Base-by-base conservation (phyloP, 1,140 invertebrate species). In the Aphidius gifuensis region DNA sequence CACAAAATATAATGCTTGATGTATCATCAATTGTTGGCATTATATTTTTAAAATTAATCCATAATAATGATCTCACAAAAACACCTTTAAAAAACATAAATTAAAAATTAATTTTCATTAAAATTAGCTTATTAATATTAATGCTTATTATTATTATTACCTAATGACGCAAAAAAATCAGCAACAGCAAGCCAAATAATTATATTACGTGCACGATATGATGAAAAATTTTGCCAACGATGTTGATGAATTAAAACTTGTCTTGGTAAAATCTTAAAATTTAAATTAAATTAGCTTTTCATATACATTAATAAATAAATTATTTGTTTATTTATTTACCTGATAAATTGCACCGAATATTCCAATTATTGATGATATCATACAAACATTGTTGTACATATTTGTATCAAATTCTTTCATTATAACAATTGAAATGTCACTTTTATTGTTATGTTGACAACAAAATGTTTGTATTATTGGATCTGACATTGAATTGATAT, bases 381-480 rank as follows among this genome's bases (percentile, higher is more conserved):
- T 82, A 73, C 88, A 91, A 8, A 91, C 85, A 16, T 74, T 80
- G 72, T 92, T 91, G 74, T 91, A 91, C 7, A 85, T 82, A 67
- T 86, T 82, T 0, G 87, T 85, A 69, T 90, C 86, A 68, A 90
- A 89, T 77, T 87, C 85, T 67, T 85, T 75, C 84, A 89, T 87
- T 58, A 88, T 83, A 70, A 78, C 77, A 5, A 85, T 77, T 42
- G 86, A 83, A 71, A 85, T 83, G 58, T 85, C 83, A 46, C 85
- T 83, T 60, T 82, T 84, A 62, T 86, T 87, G 9, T 84, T 85
- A 68, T 87, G 84, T 70, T 87, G 85, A 72, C 90, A 90, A 74
- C 89, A 91, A 77, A 91, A 90, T 7, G 89, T 90, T 80, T 91
- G 89, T 72, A 91, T 88, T 47, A 88, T 89, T 45, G 90, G 90